phyloP scores from a whole-genome alignment of 2,797 vertebrate species.

The Otus scops region DNA sequence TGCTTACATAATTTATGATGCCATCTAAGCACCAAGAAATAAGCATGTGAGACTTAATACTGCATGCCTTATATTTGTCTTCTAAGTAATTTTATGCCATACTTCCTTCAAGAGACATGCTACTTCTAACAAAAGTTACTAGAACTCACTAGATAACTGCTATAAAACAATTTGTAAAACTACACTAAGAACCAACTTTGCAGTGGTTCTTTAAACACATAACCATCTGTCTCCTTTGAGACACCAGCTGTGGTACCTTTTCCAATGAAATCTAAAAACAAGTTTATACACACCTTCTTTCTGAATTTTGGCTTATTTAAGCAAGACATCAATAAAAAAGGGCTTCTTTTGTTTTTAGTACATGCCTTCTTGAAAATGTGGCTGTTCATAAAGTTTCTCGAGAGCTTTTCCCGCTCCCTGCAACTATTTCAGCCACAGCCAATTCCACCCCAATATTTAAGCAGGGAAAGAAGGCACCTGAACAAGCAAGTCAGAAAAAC shows the following conservation, averaged over 20 bases:
- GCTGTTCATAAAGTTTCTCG: background rate
- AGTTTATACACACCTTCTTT: background rate
- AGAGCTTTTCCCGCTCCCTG: background rate
- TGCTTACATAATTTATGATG: background rate
- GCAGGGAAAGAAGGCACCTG: constrained; percentile 37
- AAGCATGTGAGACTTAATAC: background rate
- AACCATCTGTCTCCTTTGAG: background rate
- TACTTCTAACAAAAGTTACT: background rate
- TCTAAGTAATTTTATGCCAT: background rate
- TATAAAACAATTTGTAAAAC: background rate
- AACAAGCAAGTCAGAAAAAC: constrained; percentile 52
- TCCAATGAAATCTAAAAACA: background rate
- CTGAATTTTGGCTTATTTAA: background rate
- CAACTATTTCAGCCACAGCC: constrained; percentile 7
- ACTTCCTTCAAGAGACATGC: background rate
- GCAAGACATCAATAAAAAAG: background rate
- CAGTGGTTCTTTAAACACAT: background rate
- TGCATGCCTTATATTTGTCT: background rate
- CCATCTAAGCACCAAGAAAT: background rate
- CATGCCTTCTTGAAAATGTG: background rate
- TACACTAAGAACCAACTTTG: background rate
- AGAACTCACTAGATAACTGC: background rate
- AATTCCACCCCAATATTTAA: constrained; percentile 13
- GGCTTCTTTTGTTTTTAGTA: constrained; percentile 27
- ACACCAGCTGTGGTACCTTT: background rate